Evolutionary conservation across 1,140 invertebrate species (phyloP), one percentile per base, ranked within the genome.

Genomic region (Anoplophora glabripennis): DNA sequence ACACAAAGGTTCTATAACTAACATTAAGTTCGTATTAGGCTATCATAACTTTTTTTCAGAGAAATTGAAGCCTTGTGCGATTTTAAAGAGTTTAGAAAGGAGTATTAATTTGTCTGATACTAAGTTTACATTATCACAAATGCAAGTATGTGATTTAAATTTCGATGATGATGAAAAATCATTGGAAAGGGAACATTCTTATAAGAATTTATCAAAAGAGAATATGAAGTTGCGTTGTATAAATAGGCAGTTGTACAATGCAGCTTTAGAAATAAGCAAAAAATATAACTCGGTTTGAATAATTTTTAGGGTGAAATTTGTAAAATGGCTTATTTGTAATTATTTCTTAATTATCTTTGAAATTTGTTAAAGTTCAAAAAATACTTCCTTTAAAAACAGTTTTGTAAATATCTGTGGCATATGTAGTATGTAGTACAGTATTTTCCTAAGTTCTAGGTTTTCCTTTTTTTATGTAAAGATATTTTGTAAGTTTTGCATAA

Each of bases 1-100:
- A 15, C 86, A 89, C 63, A 90, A 88, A 74, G 89, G 88, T 14
- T 68, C 82, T 4, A 79, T 93, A 0, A 89, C 83, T 4, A 90
- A 92, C 75, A 81, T 73, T 7, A 63, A 47, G 47, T 75, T 73
- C 57, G 60, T 73, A 15, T 33, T 63, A 17, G 66, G 61, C 37
- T 64, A 66, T 60, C 15, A 57, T 7, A 67, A 72, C 53, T 66
- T 72, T 47, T 64, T 63, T 35, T 49, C 38, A 10, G 66, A 72
- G 42, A 69, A 60, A 54, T 62, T 67, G n/a, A 67, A 65, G 34
- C 63, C 61, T 10, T 51, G 57, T 36, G 59, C 61, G 28, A 42
- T 67, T 40, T 7, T 75, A 8, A 65, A 65, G 51, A 37, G 47
- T 46, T 59, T 75, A 42, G 51, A 74, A 37, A 60, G 69, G 15